phyloP scores from a whole-genome alignment of 2,888 invertebrate species.

The Stenoptilia bipunctidactyla region DNA sequence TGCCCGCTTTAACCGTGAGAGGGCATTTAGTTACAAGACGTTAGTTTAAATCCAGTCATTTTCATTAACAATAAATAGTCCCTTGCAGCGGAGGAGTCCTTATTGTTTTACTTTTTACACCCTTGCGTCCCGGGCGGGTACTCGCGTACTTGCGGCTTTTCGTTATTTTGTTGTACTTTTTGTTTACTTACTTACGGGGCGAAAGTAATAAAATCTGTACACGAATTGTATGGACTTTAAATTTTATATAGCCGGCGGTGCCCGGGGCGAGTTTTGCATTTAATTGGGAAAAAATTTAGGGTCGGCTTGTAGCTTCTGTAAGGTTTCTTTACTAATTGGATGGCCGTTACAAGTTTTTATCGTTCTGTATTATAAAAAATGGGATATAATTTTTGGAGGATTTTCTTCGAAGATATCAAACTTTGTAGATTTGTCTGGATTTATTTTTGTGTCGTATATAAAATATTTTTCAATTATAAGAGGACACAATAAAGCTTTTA shows the following conservation, averaged over 20 bases:
- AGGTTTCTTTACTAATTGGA: constrained; percentile 67
- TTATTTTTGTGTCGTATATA: too few species aligned
- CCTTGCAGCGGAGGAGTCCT: constrained; percentile 64
- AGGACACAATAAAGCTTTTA: too few species aligned
- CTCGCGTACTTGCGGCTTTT: constrained; percentile 39
- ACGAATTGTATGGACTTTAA: constrained; percentile 69
- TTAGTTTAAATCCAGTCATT: constrained; percentile 71
- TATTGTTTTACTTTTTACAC: constrained; percentile 72
- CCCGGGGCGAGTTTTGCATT: constrained; percentile 62
- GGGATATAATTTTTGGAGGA: neutral
- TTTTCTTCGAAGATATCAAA: neutral
- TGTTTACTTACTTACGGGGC: constrained; percentile 62
- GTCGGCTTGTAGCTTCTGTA: constrained; percentile 63
- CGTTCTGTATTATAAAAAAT: constrained; percentile 32
- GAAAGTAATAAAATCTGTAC: constrained; percentile 68
- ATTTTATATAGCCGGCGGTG: constrained; percentile 63
- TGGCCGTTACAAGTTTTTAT: constrained; percentile 63
- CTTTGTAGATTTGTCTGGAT: neutral
- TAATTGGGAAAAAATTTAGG: constrained; percentile 67
- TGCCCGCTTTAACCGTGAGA: constrained; percentile 71
- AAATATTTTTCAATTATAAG: too few species aligned
- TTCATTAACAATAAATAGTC: constrained; percentile 74
- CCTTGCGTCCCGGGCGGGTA: constrained; percentile 61
- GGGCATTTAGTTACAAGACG: constrained; percentile 72
- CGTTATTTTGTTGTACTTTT: constrained; percentile 68